phyloP scores from a whole-genome alignment of 2,888 invertebrate species.

The Pachliopta kotzebuea region DNA sequence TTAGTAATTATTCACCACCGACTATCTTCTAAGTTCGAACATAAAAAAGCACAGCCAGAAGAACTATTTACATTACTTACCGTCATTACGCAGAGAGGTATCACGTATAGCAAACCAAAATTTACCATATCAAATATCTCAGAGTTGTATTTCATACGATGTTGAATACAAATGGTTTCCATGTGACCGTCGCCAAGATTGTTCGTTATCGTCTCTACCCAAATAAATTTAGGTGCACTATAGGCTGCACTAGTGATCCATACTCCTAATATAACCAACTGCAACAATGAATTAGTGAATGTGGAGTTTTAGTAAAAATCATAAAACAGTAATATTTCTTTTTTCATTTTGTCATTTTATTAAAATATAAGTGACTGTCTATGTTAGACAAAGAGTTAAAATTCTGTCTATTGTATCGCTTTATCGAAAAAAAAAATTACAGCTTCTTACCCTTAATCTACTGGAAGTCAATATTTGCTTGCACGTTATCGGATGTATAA shows the following conservation, averaged over 20 bases:
- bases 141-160: conserved; percentile 88
- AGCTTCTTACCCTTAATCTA: conserved; percentile 84
- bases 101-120: conserved; percentile 89
- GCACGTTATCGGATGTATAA: conserved; percentile 91
- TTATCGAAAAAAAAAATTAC: too few species aligned
- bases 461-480: conserved; percentile 90
- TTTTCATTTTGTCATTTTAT: too few species aligned
- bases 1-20: too few species aligned
- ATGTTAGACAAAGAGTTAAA: too few species aligned
- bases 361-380: too few species aligned
- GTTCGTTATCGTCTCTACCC: conserved; percentile 88
- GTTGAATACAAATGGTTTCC: conserved; percentile 87
- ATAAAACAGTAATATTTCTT: too few species aligned
- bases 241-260: conserved; percentile 92
- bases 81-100: conserved; percentile 90
- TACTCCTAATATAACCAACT: conserved; percentile 88
- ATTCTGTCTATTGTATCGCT: too few species aligned
- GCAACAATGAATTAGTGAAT: conserved; percentile 32
- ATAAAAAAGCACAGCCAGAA: too few species aligned
- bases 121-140: conserved; percentile 90
- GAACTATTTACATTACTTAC: conserved; percentile 74
- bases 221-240: conserved; percentile 91
- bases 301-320: too few species aligned
- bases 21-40: too few species aligned
- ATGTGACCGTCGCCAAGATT: conserved; percentile 78